Evolutionary conservation across 2,888 invertebrate species (phyloP).

Genomic region (Epistrophella euchroma): DNA sequence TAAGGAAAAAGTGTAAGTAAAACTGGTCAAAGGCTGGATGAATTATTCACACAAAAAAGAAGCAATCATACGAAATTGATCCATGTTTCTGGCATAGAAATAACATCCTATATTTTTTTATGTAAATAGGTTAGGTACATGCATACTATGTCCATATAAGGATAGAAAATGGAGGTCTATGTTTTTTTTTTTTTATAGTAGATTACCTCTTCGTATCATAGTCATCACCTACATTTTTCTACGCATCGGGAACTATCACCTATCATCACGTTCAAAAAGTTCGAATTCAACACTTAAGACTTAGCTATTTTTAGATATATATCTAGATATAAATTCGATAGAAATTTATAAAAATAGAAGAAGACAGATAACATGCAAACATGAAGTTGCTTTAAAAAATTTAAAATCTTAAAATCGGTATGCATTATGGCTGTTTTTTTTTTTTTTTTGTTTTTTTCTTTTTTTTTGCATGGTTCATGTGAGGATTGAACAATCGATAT

Average conservation of each 20-base stretch:
- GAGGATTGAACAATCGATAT: constrained; percentile 39
- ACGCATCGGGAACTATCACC: constrained; percentile 10
- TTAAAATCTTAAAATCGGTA: constrained; percentile 1
- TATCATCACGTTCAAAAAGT: not conserved
- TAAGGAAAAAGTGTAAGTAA: constrained; percentile 20
- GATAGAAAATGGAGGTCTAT: not conserved
- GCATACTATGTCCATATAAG: not conserved
- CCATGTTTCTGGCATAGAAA: constrained; percentile 34
- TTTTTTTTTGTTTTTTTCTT: not conserved
- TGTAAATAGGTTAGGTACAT: not conserved
- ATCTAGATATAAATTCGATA: not conserved
- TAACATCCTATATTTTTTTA: constrained; percentile 6
- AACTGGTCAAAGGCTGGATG: constrained; percentile 42
- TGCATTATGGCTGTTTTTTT: not conserved
- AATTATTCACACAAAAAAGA: constrained; percentile 58
- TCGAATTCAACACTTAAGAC: constrained; percentile 17
- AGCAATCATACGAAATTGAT: constrained; percentile 63
- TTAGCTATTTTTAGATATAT: not conserved
- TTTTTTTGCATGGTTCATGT: not conserved
- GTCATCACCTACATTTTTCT: constrained; percentile 21
- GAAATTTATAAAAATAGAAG: not conserved
- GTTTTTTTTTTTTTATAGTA: constrained; percentile 33
- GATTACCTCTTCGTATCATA: constrained; percentile 16
- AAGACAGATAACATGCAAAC: not conserved
- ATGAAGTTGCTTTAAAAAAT: constrained; percentile 5